phyloP scores from a whole-genome alignment of 1,140 invertebrate genomes.

The Leptopilina boulardi region DNA sequence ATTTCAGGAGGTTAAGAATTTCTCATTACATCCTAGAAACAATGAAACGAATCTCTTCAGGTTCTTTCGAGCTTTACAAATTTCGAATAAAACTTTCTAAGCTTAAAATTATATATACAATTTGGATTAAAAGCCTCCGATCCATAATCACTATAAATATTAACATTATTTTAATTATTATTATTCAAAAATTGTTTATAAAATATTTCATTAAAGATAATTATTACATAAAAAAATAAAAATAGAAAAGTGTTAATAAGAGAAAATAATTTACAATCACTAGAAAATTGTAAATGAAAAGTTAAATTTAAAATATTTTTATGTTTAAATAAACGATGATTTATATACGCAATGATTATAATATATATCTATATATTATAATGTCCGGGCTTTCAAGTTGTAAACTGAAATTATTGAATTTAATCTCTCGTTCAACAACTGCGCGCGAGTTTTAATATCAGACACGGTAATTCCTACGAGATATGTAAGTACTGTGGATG shows the following conservation, averaged over 20 bases:
- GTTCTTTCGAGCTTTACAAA: constrained; percentile 18
- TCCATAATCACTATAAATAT: no score
- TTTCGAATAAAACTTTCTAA: constrained; percentile 1
- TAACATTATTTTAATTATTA: no score
- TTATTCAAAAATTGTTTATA: no score
- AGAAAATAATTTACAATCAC: no score
- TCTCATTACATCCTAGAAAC: constrained; percentile 23
- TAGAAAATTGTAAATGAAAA: no score
- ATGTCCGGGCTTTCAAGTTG: neutral
- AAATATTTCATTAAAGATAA: no score
- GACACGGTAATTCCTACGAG: constrained; percentile 1
- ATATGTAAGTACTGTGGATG: constrained; percentile 10
- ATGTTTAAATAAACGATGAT: neutral
- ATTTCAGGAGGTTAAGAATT: constrained; percentile 19
- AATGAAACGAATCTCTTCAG: constrained; percentile 27
- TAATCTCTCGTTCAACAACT: constrained; percentile 9
- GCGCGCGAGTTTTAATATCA: constrained; percentile 25
- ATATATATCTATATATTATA: neutral
- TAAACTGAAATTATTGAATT: constrained; percentile 9
- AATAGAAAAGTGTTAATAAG: no score
- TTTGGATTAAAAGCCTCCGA: neutral
- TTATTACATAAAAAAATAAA: no score
- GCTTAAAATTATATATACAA: neutral
- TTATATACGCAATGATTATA: neutral
- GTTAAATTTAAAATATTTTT: neutral